These are phyloP conservation scores for Odontophorus gujanensis DNA, from an alignment of 2,113 vertebrate genomes.

Conservation along the genomic window DNA sequence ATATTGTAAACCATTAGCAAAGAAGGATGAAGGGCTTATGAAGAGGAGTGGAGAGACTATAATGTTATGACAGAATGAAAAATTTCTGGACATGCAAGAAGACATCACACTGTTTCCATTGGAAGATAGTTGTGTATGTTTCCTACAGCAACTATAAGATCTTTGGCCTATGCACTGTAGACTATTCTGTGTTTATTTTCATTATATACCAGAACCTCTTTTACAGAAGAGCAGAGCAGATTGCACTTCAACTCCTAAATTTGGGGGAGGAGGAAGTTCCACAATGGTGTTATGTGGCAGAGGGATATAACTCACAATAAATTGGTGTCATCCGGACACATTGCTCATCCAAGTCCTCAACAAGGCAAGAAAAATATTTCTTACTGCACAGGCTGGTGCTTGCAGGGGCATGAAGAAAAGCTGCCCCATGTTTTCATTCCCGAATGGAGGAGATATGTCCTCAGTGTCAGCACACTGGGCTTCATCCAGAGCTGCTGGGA, in stretches of 20 bases:
- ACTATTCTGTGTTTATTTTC: constrained; percentile 34
- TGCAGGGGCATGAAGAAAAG: not conserved
- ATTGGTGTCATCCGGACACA: not conserved
- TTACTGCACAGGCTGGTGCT: not conserved
- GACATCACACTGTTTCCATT: constrained; percentile 53
- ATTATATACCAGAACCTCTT: not conserved
- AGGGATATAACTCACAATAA: not conserved
- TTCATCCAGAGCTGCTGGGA: not conserved
- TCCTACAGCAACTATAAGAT: constrained; percentile 42
- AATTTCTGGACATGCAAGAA: constrained; percentile 51
- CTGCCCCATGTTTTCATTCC: accelerated
- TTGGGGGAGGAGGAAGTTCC: accelerated
- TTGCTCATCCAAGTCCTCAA: not conserved
- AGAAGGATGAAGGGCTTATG: constrained; percentile 63
- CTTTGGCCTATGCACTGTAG: constrained; percentile 29
- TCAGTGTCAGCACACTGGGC: not conserved
- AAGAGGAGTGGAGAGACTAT: constrained; percentile 50
- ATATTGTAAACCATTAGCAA: constrained; percentile 64
- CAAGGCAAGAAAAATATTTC: not conserved
- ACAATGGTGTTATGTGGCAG: not conserved
- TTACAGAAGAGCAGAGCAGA: not conserved
- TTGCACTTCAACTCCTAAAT: not conserved
- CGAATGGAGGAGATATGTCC: not conserved
- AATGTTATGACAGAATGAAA: constrained; percentile 64
- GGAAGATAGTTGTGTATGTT: constrained; percentile 43